Conservation (phyloP, 1,140 invertebrate genomes). For the Neuroterus valhalla region DNA sequence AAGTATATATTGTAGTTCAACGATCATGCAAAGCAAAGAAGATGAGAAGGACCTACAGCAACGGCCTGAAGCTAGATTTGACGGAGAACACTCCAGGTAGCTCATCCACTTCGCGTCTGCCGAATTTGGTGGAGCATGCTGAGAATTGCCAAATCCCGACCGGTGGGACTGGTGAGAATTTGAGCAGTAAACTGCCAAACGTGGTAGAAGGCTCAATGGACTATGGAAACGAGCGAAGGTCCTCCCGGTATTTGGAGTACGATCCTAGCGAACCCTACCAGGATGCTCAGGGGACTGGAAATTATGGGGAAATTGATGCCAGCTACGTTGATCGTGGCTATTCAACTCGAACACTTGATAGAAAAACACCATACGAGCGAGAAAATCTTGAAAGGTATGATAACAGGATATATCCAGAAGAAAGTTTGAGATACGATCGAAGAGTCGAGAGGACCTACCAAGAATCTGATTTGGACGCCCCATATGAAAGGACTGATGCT, state of each 20-base stretch:
- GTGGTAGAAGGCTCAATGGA: constrained; percentile 78
- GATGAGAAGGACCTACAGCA: constrained; percentile 72
- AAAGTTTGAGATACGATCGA: constrained; percentile 63
- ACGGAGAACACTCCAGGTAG: constrained; percentile 74
- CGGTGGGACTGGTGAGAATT: constrained; percentile 67
- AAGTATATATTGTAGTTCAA: not conserved
- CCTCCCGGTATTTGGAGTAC: constrained; percentile 72
- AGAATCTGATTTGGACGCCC: constrained; percentile 70
- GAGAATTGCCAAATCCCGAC: constrained; percentile 58
- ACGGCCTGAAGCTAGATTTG: constrained; percentile 72
- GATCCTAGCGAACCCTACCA: constrained; percentile 46
- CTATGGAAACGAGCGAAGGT: constrained; percentile 77
- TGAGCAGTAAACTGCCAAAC: constrained; percentile 74
- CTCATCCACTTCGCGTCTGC: constrained; percentile 64
- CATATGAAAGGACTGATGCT: constrained; percentile 65
- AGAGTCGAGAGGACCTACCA: constrained; percentile 62
- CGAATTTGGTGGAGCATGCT: constrained; percentile 73
- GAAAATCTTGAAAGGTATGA: constrained; percentile 67
- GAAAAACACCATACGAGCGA: constrained; percentile 60
- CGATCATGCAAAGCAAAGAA: constrained; percentile 72
- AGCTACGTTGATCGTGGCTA: constrained; percentile 55
- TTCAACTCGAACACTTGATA: constrained; percentile 59
- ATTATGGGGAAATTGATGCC: constrained; percentile 51
- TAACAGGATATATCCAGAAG: constrained; percentile 69
- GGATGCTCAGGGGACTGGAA: constrained; percentile 32